A percentile compares a stretch with the other conserved stretches of the same genome.
Evolutionary conservation across 2,888 invertebrate genomes (phyloP).

Genomic region (Cephus runcator): DNA sequence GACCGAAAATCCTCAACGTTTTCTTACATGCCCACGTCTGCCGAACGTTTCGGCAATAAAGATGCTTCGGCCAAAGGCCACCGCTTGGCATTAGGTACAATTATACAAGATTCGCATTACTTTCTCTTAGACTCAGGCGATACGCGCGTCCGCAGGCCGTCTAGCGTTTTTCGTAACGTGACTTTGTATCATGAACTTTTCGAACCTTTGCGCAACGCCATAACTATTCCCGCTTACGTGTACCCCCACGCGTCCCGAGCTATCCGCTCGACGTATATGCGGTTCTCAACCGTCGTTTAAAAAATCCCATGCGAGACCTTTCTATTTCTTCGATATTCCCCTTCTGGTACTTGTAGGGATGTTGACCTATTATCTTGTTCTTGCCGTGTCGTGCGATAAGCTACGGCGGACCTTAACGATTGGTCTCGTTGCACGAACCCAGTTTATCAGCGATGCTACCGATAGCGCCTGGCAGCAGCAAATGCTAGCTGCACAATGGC

Average conservation of each 20-base stretch:
- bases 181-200: slow-evolving; percentile 66
- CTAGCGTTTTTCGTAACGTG: slow-evolving; percentile 52
- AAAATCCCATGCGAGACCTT: neutral
- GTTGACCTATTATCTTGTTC: neutral
- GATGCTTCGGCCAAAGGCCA: neutral
- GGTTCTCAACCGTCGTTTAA: neutral
- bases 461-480: neutral
- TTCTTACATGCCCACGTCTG: neutral
- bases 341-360: neutral
- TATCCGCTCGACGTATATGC: neutral
- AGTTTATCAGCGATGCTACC: neutral
- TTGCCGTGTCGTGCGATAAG: neutral
- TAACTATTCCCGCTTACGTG: slow-evolving; percentile 30
- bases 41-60: neutral
- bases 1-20: neutral
- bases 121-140: neutral
- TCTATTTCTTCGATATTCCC: neutral
- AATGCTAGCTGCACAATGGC: neutral
- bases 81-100: neutral
- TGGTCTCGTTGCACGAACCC: neutral
- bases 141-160: slow-evolving; percentile 22
- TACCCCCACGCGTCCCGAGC: slow-evolving; percentile 16
- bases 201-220: slow-evolving; percentile 58
- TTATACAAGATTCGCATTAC: neutral
- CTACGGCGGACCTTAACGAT: neutral